These are phyloP conservation scores for Solenodon paradoxus DNA, from an alignment of 2,113 vertebrate genomes.

Conservation along the genomic window DNA sequence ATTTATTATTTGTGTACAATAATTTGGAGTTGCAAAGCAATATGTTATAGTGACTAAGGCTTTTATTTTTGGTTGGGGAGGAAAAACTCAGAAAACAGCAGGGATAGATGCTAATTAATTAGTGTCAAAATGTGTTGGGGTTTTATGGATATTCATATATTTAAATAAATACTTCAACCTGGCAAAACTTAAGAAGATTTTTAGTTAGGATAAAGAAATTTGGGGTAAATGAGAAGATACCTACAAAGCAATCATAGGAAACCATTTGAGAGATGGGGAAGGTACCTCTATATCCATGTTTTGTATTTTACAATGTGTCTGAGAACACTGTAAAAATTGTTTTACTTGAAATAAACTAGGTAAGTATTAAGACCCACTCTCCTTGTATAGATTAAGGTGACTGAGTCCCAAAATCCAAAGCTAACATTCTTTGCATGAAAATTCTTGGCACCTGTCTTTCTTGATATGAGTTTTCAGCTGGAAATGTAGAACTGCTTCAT, in stretches of 20 bases:
- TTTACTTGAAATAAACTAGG: background rate
- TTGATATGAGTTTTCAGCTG: background rate
- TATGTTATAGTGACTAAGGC: background rate
- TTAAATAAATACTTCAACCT: background rate
- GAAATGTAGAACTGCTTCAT: background rate
- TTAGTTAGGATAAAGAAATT: background rate
- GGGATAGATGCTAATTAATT: background rate
- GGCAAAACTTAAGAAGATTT: background rate
- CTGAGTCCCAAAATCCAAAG: background rate
- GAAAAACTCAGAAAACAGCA: background rate
- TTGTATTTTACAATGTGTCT: background rate
- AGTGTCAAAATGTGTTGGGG: background rate
- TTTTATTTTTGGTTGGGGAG: background rate
- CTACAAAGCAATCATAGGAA: background rate
- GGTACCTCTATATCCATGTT: background rate
- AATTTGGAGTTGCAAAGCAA: background rate
- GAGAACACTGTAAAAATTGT: background rate
- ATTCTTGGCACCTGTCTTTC: background rate
- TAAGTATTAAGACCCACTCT: background rate
- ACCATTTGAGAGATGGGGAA: background rate
- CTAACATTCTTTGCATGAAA: background rate
- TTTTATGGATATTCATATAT: background rate
- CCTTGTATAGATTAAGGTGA: background rate
- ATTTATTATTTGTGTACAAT: background rate
- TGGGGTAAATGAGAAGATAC: accelerated